Percentiles rank a stretch among this genome's conserved stretches.
Evolutionary conservation across 2,888 invertebrate species (phyloP).

Genomic region (Lasius platythorax): DNA sequence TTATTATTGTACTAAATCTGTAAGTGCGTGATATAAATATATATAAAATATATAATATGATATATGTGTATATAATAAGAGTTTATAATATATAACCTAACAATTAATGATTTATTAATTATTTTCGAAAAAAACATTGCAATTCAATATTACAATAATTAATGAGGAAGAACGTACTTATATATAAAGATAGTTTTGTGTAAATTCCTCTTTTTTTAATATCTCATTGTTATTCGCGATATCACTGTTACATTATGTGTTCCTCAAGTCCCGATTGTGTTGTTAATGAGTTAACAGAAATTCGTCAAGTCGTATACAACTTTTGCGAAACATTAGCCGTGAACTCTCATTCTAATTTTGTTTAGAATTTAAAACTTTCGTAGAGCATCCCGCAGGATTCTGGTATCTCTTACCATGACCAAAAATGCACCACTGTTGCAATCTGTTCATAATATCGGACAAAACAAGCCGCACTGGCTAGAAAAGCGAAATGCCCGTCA

Average conservation of each 20-base stretch:
- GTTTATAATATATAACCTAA: background rate
- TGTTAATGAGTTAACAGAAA: slow-evolving; percentile 28
- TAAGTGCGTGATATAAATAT: background rate
- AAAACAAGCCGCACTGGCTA: slow-evolving; percentile 14
- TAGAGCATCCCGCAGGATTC: slow-evolving; percentile 31
- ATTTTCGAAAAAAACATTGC: background rate
- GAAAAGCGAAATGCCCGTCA: slow-evolving; percentile 30
- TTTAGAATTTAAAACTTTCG: slow-evolving; percentile 35
- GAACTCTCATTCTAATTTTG: background rate
- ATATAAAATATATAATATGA: background rate
- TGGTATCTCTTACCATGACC: background rate
- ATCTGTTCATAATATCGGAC: slow-evolving; percentile 47
- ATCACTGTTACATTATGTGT: background rate
- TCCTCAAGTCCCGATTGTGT: slow-evolving; percentile 15
- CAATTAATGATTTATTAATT: background rate
- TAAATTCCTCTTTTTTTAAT: background rate
- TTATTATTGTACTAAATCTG: background rate
- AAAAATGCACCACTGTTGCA: background rate
- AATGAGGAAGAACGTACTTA: background rate
- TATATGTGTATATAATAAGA: background rate
- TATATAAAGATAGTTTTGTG: background rate
- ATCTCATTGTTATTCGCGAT: background rate
- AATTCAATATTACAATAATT: background rate
- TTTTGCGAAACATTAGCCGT: slow-evolving; percentile 20
- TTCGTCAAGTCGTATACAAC: slow-evolving; percentile 27